Base-by-base conservation (phyloP, 2,113 vertebrate species). In the Cynopterus brachyotis region DNA sequence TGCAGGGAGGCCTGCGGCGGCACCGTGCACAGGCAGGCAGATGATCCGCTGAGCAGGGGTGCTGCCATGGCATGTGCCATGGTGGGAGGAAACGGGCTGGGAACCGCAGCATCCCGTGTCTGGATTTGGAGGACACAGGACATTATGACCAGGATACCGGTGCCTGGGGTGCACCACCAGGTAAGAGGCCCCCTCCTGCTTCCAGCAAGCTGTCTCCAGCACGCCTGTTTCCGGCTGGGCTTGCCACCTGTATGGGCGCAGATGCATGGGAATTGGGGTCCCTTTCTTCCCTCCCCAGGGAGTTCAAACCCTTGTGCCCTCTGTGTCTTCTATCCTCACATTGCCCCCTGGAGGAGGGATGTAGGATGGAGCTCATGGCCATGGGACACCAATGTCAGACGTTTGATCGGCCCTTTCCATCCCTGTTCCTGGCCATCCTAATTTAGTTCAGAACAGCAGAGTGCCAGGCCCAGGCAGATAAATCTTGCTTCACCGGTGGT, bases 341-440 rank as follows among this genome's bases (percentile, higher is more conserved):
- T 47, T 88, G 75, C 94, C 89, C 70, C 81, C 88, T 92, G 88
- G 62, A 90, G 94, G 93, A 93, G 7, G 20, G 45, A 24, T 2
- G 3, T 37, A 32, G 59, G 66, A 16, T 10, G 82, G 64, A 10
- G 57, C 28, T 26, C 62, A 2, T 1, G 50, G 40, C 24, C 57
- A 3, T 47, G 24, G 0, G 62, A 16, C 50, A 47, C 45, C 20
- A 16, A 37, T 0, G 15, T 28, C 50, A 53, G 81, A 59, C 53
- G 55, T 73, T 78, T 55, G 20, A n/a, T 17, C 4, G 6, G 67
- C 7, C 32, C 40, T 60, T 69, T 55, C 8, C 0, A 2, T 10
- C 28, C 11, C 22, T n/a, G 60, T 69, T 53, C 22, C 57, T 66
- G 53, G 62, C 15, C 20, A 7, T 3, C 37, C 42, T 35, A 64